Conservation (phyloP, 2,113 vertebrate species). For the Albula glossodonta region DNA sequence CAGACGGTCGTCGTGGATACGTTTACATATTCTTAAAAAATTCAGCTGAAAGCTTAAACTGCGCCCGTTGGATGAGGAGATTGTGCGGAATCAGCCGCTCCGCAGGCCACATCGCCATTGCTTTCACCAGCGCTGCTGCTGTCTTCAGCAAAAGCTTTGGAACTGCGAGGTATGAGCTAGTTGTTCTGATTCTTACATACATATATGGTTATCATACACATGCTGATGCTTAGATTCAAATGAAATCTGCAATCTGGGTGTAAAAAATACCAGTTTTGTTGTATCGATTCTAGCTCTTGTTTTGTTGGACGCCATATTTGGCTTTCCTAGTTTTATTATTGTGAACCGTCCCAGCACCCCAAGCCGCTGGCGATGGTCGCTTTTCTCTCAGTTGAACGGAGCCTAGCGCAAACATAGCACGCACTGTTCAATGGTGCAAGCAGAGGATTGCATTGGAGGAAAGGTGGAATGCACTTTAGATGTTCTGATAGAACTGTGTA, state of each 20-base stretch:
- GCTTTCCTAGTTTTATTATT: constrained; percentile 36
- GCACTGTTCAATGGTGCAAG: not conserved
- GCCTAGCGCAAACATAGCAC: not conserved
- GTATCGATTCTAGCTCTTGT: constrained; percentile 51
- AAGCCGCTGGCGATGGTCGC: constrained; percentile 10
- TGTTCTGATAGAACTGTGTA: not conserved
- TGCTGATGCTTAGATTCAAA: not conserved
- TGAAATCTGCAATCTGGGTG: not conserved
- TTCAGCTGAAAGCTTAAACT: constrained; percentile 48
- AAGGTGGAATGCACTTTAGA: not conserved
- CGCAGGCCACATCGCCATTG: constrained; percentile 69
- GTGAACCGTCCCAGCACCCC: constrained; percentile 20
- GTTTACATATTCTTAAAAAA: constrained; percentile 27
- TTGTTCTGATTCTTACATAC: not conserved
- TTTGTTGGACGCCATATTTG: constrained; percentile 77
- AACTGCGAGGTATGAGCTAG: constrained; percentile 56
- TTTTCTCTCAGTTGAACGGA: not conserved
- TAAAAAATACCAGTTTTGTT: constrained; percentile 18
- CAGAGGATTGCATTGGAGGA: not conserved
- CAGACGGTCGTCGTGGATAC: constrained; percentile 55
- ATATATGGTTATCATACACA: not conserved
- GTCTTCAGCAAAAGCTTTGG: constrained; percentile 60
- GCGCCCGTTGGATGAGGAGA: constrained; percentile 55
- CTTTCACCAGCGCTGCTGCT: constrained; percentile 57
- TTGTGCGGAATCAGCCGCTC: constrained; percentile 65